Evolutionary conservation across 2,797 vertebrate species (phyloP).

Genomic region (Atherinosoma microstoma): DNA sequence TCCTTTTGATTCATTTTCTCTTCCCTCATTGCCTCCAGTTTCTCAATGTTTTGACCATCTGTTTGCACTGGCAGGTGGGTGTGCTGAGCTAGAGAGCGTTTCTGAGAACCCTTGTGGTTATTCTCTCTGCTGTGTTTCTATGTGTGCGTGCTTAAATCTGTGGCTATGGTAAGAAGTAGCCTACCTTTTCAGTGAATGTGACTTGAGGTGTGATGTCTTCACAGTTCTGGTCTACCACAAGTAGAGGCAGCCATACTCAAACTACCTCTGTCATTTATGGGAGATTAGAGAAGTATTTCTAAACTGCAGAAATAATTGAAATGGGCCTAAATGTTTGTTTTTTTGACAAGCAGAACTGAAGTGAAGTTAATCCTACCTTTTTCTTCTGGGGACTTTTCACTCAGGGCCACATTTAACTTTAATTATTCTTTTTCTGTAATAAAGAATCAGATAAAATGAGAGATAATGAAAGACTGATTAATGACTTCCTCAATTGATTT

Average conservation of each 20-base stretch:
- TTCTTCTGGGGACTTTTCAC: not conserved
- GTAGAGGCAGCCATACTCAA: slow-evolving; percentile 31
- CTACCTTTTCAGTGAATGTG: slow-evolving; percentile 71
- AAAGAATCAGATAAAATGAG: not conserved
- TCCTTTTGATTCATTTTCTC: slow-evolving; percentile 27
- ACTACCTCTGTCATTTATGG: not conserved
- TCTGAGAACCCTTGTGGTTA: slow-evolving; percentile 76
- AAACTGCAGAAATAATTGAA: not conserved
- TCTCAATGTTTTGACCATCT: slow-evolving; percentile 62
- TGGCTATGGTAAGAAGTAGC: slow-evolving; percentile 67
- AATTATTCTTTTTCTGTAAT: not conserved
- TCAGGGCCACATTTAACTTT: not conserved
- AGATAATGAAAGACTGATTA: not conserved
- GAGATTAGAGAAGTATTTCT: not conserved
- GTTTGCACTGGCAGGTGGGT: slow-evolving; percentile 65
- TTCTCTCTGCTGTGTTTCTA: slow-evolving; percentile 35
- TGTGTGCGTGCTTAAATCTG: slow-evolving; percentile 18
- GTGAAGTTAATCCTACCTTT: not conserved
- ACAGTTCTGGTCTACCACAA: slow-evolving; percentile 55
- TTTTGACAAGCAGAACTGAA: not conserved
- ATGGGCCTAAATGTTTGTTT: not conserved
- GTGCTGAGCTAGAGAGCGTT: slow-evolving; percentile 64
- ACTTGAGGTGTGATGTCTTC: slow-evolving; percentile 40
- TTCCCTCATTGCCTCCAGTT: not conserved
- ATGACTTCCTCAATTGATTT: not conserved